These are phyloP conservation scores for Synaphobranchus kaupii DNA, from an alignment of 2,797 vertebrate genomes.

Conservation along the genomic window DNA sequence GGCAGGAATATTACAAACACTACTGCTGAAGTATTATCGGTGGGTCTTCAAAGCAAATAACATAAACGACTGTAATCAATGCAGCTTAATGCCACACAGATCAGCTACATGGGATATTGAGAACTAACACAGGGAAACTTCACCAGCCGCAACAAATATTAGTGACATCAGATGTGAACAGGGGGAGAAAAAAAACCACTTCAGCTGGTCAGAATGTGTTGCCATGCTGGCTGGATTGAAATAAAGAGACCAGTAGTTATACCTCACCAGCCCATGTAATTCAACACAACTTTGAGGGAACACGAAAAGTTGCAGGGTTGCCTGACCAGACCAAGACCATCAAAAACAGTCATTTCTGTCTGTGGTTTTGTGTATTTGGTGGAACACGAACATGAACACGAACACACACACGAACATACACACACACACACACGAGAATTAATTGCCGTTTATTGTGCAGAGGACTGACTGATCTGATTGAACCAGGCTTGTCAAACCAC, in stretches of 20 bases:
- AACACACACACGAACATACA: not conserved
- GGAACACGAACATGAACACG: not conserved
- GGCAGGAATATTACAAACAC: not conserved
- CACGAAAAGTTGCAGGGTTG: not conserved
- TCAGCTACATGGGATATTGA: not conserved
- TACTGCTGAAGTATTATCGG: not conserved
- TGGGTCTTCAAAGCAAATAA: not conserved
- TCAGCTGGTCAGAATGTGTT: not conserved
- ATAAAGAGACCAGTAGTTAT: not conserved
- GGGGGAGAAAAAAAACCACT: not conserved
- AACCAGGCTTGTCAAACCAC: conserved; percentile 4
- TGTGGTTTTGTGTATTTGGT: not conserved
- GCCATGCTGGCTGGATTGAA: not conserved
- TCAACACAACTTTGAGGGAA: not conserved
- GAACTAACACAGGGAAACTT: not conserved
- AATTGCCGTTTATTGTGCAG: not conserved
- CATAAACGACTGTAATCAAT: not conserved
- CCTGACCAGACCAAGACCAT: not conserved
- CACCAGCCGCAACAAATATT: not conserved
- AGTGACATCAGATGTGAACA: not conserved
- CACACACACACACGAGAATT: not conserved
- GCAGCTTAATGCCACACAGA: not conserved
- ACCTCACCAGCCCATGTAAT: not conserved
- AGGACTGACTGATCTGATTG: not conserved
- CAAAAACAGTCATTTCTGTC: not conserved